Conservation (phyloP, 2,797 vertebrate species). For the Hephaestus fuliginosus region DNA sequence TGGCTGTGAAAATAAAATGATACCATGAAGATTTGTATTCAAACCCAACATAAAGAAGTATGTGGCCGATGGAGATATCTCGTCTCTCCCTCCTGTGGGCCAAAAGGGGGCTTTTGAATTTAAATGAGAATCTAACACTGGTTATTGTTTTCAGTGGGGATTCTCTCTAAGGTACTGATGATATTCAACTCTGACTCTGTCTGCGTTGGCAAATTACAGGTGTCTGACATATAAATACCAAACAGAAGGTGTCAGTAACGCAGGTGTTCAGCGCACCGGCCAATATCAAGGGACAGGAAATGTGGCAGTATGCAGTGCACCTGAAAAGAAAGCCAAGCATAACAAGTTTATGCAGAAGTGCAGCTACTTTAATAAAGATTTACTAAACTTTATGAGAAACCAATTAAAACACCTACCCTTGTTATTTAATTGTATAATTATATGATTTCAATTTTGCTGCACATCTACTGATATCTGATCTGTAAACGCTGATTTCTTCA, state of each 20-base stretch:
- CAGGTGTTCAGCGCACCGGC: conserved; percentile 55
- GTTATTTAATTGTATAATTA: neutral
- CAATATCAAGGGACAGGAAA: conserved; percentile 19
- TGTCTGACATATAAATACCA: conserved; percentile 60
- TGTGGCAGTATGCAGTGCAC: conserved; percentile 2
- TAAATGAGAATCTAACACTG: conserved; percentile 4
- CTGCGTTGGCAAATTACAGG: conserved; percentile 46
- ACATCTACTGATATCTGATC: neutral
- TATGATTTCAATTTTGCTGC: neutral
- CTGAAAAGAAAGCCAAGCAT: neutral
- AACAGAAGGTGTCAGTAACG: conserved; percentile 35
- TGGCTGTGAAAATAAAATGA: conserved; percentile 50
- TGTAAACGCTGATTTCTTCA: neutral
- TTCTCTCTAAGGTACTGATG: conserved; percentile 34
- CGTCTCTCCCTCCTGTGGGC: neutral
- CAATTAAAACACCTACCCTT: neutral
- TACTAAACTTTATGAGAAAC: neutral
- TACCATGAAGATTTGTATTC: conserved; percentile 42
- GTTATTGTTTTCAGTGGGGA: conserved; percentile 24
- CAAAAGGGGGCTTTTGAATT: conserved; percentile 24
- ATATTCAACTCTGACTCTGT: conserved; percentile 32
- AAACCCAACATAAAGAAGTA: conserved; percentile 18
- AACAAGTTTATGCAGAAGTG: neutral
- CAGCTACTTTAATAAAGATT: conserved; percentile 2
- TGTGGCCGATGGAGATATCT: conserved; percentile 26